Evolutionary conservation across 2,888 invertebrate genomes (phyloP), one percentile per base, ranked within the genome.

Genomic region (Dastarcus helophoroides): DNA sequence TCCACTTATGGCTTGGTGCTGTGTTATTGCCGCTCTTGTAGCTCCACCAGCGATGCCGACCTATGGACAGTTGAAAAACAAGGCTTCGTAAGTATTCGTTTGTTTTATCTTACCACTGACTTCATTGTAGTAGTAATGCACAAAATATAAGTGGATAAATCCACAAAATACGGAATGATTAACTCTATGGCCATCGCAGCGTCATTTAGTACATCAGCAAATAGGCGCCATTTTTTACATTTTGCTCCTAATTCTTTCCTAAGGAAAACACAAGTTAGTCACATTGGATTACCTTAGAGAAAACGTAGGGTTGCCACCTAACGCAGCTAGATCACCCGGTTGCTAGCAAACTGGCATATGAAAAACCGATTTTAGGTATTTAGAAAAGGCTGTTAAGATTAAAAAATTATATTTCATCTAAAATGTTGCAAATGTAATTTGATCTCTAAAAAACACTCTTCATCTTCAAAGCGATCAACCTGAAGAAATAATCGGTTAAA

Each of bases 131-230:
- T 80, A 29, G 85, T 79, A 3, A 72, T 45, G 54, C 86, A 86
- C 10, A 88, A 60, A 33, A 81, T 68, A 33, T 69, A 66, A 3
- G 76, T 73, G 30, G 77, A 70, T 33, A 67, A 63, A 10, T 62
- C 48, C 13, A 65, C 64, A 48, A 84, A 78, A 40, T 73, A 67
- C 9, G 91, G 85, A 14, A 83, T 61, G 45, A 63, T 61, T 36
- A 97, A 71, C 63, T 95, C 94, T 31, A 94, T 67, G 43, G 79
- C 77, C 72, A 91, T 83, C 1, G 95, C 90, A 21, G 75, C 53
- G 64, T 97, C 94, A 61, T 97, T 95, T 6, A 94, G 58, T 31
- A 85, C 69, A 60, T 97, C 97, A 7, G 97, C 97, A 59, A 89
- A 83, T 16, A 95, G 62, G 29, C 95, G 72, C 95, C 95, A 97